A percentile compares a stretch with the other conserved stretches of the same genome.
These are phyloP conservation scores for Sylvilagus floridanus DNA, from an alignment of 2,797 vertebrate species.

Conservation along the genomic window DNA sequence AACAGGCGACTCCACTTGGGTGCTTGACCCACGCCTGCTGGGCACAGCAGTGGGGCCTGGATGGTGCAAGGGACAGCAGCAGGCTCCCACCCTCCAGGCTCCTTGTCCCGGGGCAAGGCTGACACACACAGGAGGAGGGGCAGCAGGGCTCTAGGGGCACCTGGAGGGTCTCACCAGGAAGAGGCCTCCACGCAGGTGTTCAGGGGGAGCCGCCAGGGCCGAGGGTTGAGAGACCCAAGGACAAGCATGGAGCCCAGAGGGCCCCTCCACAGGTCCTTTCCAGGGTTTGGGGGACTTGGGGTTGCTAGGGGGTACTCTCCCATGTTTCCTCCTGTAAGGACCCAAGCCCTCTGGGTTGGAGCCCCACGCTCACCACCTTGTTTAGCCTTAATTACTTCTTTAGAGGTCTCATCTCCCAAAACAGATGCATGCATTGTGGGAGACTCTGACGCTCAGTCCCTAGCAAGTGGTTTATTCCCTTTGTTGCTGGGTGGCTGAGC, in stretches of 20 bases:
- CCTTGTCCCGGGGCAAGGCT: neutral
- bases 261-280: neutral
- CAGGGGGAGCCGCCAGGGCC: neutral
- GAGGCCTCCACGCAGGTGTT: too few relatives aligned
- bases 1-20: neutral
- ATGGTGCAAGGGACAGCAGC: too few relatives aligned
- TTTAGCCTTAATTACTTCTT: neutral
- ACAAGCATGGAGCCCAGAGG: neutral
- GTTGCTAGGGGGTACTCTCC: neutral
- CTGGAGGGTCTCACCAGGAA: neutral
- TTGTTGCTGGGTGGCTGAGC: neutral
- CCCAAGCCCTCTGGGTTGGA: neutral
- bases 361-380: neutral
- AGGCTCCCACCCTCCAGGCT: neutral
- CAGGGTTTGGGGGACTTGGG: neutral
- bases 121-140: neutral
- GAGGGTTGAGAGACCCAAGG: neutral
- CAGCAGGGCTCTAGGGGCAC: neutral
- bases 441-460: neutral
- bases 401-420: neutral
- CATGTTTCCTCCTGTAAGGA: neutral
- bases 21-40: neutral
- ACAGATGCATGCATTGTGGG: accelerated
- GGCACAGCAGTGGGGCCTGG: neutral
- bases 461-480: neutral